Evolutionary conservation across 1,140 invertebrate genomes (phyloP).

Genomic region (Micrasema minimum): DNA sequence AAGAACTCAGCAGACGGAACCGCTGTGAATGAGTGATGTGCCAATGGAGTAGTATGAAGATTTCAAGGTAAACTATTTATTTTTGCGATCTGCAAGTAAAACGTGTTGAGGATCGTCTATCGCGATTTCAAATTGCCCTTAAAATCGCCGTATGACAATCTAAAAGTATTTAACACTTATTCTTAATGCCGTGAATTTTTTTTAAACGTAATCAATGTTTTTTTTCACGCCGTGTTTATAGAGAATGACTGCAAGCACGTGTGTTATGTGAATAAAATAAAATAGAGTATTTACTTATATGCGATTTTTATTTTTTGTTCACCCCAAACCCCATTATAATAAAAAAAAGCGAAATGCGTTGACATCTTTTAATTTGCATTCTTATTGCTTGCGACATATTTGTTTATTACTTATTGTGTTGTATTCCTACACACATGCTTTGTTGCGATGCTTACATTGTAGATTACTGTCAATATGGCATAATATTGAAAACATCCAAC

Average conservation of each 20-base stretch:
- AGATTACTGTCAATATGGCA: too few species aligned
- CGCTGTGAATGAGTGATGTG: slow-evolving; percentile 48
- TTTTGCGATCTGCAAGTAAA: slow-evolving; percentile 41
- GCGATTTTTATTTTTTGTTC: too few species aligned
- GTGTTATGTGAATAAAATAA: slow-evolving; percentile 49
- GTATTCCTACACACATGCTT: too few species aligned
- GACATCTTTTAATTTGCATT: too few species aligned
- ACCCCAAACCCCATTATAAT: too few species aligned
- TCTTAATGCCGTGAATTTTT: slow-evolving; percentile 32
- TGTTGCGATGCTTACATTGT: too few species aligned
- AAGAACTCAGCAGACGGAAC: slow-evolving; percentile 42
- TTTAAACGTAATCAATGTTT: slow-evolving; percentile 35
- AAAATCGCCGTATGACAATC: slow-evolving; percentile 19
- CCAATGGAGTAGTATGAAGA: slow-evolving; percentile 38
- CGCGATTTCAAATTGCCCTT: slow-evolving; percentile 41
- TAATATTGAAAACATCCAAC: too few species aligned
- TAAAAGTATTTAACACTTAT: slow-evolving; percentile 9
- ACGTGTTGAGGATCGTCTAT: slow-evolving; percentile 5
- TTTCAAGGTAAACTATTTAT: slow-evolving; percentile 49
- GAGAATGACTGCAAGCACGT: slow-evolving; percentile 49
- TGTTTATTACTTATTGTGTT: too few species aligned
- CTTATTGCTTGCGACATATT: too few species aligned
- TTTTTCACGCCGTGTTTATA: slow-evolving; percentile 47
- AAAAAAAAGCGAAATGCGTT: too few species aligned
- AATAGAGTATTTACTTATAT: slow-evolving; percentile 34